Base-by-base conservation (phyloP, 2,113 vertebrate species). In the Pedionomus torquatus region DNA sequence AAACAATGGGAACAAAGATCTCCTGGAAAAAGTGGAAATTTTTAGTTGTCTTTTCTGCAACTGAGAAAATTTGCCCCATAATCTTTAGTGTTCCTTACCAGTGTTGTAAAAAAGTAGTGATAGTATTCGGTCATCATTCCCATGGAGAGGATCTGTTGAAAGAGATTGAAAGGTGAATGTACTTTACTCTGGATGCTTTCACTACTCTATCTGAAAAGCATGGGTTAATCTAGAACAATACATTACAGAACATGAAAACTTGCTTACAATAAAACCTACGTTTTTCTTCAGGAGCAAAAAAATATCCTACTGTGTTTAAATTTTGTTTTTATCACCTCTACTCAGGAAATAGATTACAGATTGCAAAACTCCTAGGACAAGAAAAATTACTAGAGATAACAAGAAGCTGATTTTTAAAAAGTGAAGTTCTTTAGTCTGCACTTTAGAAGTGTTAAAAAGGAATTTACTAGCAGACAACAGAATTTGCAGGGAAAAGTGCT, bases 51-150 rank as follows among this genome's bases (percentile, higher is more conserved):
- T 84, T 84, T 82, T 51, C 66, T 81, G n/a, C 44, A 91, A 37
- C 43, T 44, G 35, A 35, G 31, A 44, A 61, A 69, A 51, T 79
- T 18, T 17, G n/a, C 21, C 3, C 48, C 24, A 28, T 33, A 25
- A 71, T 46, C 17, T 33, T 68, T 5, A 28, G 21, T 11, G 16
- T 26, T 61, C 49, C 99, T 99, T 98, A 99, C 99, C 98, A 99
- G 94, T 25, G 99, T 99, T 55, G 99, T 99, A 96, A 99, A 99
- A 97, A 99, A 99, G 97, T 99, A 99, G 96, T 99, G 99, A 92
- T 99, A 99, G 91, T 99, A 99, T 94, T 99, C 99, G 1, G 99
- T 99, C 99, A 99, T 99, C 99, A 99, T 99, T 69, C 99, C 99
- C 99, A 99, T 99, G 82, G 99, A 99, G 49, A 99, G 98, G 89